Conservation (phyloP, 2,888 invertebrate genomes). For the Tupiocoris notatus region DNA sequence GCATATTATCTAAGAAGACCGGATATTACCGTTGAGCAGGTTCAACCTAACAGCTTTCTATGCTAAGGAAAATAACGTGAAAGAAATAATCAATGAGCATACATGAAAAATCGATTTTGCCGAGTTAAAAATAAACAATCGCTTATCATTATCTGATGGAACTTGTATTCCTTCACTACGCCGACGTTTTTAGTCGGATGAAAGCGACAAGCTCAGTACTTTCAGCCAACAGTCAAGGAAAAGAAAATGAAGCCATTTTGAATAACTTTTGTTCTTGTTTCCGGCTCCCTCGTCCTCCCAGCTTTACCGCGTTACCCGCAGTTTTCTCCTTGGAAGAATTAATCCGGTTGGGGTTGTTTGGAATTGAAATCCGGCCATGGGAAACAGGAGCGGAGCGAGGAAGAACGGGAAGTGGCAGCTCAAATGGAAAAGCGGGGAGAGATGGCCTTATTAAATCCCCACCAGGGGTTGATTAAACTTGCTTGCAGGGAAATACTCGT, state of each 20-base stretch:
- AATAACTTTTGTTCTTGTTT: neutral
- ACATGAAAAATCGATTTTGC: too few relatives aligned
- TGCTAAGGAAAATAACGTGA: too few relatives aligned
- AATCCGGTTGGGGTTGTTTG: neutral
- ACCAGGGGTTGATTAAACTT: constrained; percentile 37
- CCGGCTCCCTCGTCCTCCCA: neutral
- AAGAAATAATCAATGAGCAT: too few relatives aligned
- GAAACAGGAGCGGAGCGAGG: neutral
- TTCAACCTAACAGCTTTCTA: too few relatives aligned
- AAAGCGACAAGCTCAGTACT: neutral
- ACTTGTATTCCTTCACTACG: too few relatives aligned
- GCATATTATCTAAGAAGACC: too few relatives aligned
- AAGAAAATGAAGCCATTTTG: neutral
- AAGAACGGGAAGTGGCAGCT: neutral
- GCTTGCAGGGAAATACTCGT: constrained; percentile 11
- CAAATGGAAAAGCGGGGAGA: neutral
- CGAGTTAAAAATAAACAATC: too few relatives aligned
- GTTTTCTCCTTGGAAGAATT: neutral
- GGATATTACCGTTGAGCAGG: too few relatives aligned
- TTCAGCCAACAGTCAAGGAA: neutral
- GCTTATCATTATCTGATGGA: too few relatives aligned
- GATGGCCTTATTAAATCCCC: constrained; percentile 32
- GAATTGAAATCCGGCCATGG: neutral
- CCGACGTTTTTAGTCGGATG: neutral
- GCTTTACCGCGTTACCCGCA: neutral